Evolutionary conservation across 92 coral and sea anemone species (phyloP).

Genomic region (Siderastrea siderea): DNA sequence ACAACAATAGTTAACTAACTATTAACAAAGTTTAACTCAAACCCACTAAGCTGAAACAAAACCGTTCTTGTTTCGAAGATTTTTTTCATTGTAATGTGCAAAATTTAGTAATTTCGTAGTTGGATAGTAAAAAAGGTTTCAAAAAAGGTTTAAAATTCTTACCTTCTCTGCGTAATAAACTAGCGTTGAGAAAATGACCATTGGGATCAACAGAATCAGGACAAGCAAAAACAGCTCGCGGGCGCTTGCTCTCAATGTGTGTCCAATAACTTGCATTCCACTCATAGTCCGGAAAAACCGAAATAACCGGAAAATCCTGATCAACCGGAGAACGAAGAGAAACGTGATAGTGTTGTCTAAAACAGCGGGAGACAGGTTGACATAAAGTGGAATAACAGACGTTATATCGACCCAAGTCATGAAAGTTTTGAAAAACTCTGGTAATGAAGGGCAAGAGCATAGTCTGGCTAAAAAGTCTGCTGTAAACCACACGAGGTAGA

Average conservation of each 20-base stretch:
- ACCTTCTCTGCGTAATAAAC: conserved; percentile 91
- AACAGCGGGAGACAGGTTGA: conserved; percentile 50
- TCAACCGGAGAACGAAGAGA: conserved; percentile 92
- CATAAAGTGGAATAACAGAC: conserved; percentile 94
- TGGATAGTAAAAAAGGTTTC: background rate
- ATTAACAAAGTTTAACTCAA: too few species aligned
- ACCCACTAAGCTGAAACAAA: too few species aligned
- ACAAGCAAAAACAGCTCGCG: conserved; percentile 90
- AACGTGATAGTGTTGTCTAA: conserved; percentile 57
- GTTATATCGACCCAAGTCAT: conserved; percentile 98
- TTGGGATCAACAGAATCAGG: conserved; percentile 90
- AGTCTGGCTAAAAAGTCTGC: conserved; percentile 88
- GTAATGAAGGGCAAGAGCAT: conserved; percentile 75
- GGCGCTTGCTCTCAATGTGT: conserved; percentile 97
- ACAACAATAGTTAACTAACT: too few species aligned
- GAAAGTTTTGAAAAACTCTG: conserved; percentile 74
- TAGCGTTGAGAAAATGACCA: conserved; percentile 98
- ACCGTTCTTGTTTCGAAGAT: too few species aligned
- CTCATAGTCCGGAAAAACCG: conserved; percentile 99
- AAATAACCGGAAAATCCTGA: conserved; percentile 97
- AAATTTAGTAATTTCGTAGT: too few species aligned
- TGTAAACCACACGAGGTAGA: conserved; percentile 91
- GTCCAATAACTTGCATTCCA: conserved; percentile 99
- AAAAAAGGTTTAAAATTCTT: background rate
- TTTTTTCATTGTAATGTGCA: too few species aligned